Percentiles rank a stretch among this genome's conserved stretches.
phyloP scores from a whole-genome alignment of 2,797 vertebrate genomes.

The Darevskia mixta region DNA sequence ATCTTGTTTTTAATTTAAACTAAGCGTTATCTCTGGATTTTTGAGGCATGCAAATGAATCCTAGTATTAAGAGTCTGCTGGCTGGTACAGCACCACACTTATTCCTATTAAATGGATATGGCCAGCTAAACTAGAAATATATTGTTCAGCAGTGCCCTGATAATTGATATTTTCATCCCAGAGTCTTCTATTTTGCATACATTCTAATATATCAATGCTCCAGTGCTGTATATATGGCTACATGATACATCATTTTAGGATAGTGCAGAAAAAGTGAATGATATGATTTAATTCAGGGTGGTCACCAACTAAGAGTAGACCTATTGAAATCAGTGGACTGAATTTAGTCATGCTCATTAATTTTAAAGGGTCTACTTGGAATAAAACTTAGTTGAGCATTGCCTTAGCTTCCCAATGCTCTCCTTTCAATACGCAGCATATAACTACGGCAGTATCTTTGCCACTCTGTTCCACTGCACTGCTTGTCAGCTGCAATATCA shows the following conservation, averaged over 20 bases:
- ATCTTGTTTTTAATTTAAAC: neutral
- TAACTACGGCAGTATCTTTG: neutral
- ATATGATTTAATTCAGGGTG: too few relatives aligned
- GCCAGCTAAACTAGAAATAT: neutral
- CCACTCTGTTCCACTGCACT: neutral
- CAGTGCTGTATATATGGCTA: neutral
- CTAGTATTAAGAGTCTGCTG: neutral
- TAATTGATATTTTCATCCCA: neutral
- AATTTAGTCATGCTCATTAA: too few relatives aligned
- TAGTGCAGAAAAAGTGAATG: neutral
- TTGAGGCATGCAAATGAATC: neutral
- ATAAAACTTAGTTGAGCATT: too few relatives aligned
- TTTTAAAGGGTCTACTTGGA: too few relatives aligned
- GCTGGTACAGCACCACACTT: neutral
- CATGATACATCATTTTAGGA: neutral
- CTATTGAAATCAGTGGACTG: too few relatives aligned
- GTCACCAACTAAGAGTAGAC: too few relatives aligned
- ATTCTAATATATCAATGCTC: neutral
- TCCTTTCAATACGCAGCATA: too few relatives aligned
- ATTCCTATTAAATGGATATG: neutral
- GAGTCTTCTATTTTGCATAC: neutral
- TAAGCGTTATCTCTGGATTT: neutral
- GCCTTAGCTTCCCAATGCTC: too few relatives aligned
- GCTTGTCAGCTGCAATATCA: neutral
- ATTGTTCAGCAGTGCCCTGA: neutral